Evolutionary conservation across 2,888 invertebrate genomes (phyloP).

Genomic region (Carpatolechia fugitivella): DNA sequence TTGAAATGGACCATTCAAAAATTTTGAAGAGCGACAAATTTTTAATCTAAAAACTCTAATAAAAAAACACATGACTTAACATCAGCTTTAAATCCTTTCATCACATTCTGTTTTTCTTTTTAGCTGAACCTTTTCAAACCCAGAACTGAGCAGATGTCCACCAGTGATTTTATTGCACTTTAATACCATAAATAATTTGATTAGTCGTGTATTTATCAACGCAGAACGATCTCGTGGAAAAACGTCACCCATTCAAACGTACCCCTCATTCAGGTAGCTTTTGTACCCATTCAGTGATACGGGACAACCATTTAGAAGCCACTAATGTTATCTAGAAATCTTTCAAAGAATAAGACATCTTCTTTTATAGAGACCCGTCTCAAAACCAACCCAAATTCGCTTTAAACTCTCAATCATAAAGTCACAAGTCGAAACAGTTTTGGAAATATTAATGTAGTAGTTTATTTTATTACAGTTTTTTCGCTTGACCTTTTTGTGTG

Average conservation of each 20-base stretch:
- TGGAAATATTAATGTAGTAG: constrained; percentile 40
- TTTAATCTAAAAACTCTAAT: background rate
- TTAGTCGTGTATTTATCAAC: constrained; percentile 78
- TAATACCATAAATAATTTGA: constrained; percentile 79
- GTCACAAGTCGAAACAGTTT: constrained; percentile 3
- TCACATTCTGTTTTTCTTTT: background rate
- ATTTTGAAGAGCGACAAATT: no score
- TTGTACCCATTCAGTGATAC: constrained; percentile 47
- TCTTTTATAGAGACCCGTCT: constrained; percentile 37
- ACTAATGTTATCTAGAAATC: constrained; percentile 77
- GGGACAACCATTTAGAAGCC: constrained; percentile 74
- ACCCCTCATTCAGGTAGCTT: constrained; percentile 39
- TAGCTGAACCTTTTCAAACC: background rate
- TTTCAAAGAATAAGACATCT: constrained; percentile 58
- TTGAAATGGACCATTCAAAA: no score
- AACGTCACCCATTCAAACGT: constrained; percentile 65
- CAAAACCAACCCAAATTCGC: background rate
- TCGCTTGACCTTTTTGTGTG: constrained; percentile 42
- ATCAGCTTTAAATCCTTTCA: background rate
- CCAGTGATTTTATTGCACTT: constrained; percentile 61
- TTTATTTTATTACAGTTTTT: constrained; percentile 56
- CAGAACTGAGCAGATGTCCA: constrained; percentile 54
- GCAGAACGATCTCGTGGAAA: constrained; percentile 70
- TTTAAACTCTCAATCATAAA: background rate
- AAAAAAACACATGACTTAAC: background rate